Percentiles rank a stretch among this genome's conserved stretches.
phyloP scores from a whole-genome alignment of 2,888 invertebrate species.

The Odontomyia ornata region DNA sequence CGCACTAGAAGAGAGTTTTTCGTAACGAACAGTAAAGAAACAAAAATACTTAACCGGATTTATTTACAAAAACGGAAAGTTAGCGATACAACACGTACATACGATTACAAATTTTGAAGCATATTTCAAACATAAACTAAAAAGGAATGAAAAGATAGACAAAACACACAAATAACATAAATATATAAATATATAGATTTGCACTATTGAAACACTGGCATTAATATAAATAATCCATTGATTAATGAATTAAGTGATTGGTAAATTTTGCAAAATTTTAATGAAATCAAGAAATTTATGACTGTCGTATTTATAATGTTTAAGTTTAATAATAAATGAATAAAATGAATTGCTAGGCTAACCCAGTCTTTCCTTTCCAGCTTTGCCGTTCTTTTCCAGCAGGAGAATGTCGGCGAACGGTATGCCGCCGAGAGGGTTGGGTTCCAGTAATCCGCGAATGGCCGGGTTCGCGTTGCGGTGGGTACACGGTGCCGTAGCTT shows the following conservation, averaged over 20 bases:
- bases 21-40: conserved; percentile 41
- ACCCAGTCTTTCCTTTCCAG: too few relatives aligned
- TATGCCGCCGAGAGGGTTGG: too few relatives aligned
- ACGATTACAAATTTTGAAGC: background rate
- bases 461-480: too few relatives aligned
- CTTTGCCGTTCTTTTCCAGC: too few relatives aligned
- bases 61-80: background rate
- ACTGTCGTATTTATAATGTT: conserved; percentile 38
- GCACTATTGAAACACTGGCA: background rate
- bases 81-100: background rate
- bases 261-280: background rate
- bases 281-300: conserved; percentile 33
- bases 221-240: background rate
- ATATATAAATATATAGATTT: background rate
- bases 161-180: background rate
- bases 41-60: background rate
- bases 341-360: too few relatives aligned
- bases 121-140: too few relatives aligned
- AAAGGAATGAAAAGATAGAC: too few relatives aligned
- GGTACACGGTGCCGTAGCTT: too few relatives aligned
- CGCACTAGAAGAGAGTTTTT: conserved; percentile 43
- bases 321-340: conserved; percentile 32
- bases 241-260: background rate
- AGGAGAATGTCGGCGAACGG: too few relatives aligned
- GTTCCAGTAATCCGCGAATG: too few relatives aligned